Evolutionary conservation across 2,113 vertebrate genomes (phyloP).

Genomic region (Grammatotria lemairii): DNA sequence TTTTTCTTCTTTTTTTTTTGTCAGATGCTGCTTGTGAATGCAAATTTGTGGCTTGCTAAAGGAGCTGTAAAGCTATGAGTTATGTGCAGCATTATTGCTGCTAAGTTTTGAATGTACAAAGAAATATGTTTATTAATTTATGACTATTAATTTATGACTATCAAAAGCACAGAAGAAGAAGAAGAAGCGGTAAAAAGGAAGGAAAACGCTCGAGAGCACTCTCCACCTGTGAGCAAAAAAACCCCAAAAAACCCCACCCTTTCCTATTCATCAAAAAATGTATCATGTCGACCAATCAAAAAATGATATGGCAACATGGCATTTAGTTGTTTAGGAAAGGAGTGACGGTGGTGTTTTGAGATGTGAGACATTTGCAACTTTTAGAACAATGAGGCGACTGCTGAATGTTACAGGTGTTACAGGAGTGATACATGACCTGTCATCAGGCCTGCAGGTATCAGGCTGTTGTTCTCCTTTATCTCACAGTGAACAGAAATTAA

Average conservation of each 20-base stretch:
- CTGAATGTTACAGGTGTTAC: neutral
- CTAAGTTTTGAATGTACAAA: neutral
- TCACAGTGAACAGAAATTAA: neutral
- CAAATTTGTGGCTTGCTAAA: neutral
- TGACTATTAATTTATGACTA: neutral
- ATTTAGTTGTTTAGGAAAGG: too few species aligned
- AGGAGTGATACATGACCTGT: fast-evolving
- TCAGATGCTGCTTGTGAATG: neutral
- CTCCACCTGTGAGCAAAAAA: too few species aligned
- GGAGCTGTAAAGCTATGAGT: neutral
- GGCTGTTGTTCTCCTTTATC: neutral
- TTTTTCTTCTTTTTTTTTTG: neutral
- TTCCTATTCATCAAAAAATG: too few species aligned
- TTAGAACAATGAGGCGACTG: fast-evolving
- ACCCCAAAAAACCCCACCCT: too few species aligned
- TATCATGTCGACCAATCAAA: too few species aligned
- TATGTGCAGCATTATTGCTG: neutral
- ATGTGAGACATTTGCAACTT: too few species aligned
- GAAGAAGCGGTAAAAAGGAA: too few species aligned
- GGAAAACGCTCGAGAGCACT: too few species aligned
- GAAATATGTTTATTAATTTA: neutral
- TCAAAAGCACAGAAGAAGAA: neutral
- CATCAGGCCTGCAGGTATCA: fast-evolving
- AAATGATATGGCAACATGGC: too few species aligned
- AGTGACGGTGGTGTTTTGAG: too few species aligned